Evolutionary conservation across 2,113 vertebrate species (phyloP).

Genomic region (Pelobates fuscus): DNA sequence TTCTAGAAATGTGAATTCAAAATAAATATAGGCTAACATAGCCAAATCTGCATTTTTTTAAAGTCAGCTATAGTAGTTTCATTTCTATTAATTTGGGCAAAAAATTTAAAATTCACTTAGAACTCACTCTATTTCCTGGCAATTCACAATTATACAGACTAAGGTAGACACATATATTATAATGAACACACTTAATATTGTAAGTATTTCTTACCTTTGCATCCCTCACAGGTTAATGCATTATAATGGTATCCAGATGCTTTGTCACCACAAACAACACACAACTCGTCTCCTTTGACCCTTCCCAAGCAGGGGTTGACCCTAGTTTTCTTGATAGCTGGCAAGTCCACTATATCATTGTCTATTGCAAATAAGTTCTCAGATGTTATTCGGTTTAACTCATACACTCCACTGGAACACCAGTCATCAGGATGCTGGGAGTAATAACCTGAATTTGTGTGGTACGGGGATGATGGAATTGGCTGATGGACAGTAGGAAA

Average conservation of each 20-base stretch:
- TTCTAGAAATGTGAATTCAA: too few relatives aligned
- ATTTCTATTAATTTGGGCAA: too few relatives aligned
- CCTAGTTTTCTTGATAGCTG: slow-evolving; percentile 79
- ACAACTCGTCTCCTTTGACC: slow-evolving; percentile 92
- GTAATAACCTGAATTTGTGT: slow-evolving; percentile 85
- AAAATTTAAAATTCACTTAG: too few relatives aligned
- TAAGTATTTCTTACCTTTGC: slow-evolving; percentile 84
- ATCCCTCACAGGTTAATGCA: slow-evolving; percentile 95
- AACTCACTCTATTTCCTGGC: too few relatives aligned
- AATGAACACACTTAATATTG: too few relatives aligned
- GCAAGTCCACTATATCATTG: slow-evolving; percentile 72
- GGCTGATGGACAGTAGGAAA: slow-evolving; percentile 81
- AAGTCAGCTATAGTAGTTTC: too few relatives aligned
- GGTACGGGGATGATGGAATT: slow-evolving; percentile 80
- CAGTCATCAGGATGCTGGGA: slow-evolving; percentile 86
- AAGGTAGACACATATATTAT: too few relatives aligned
- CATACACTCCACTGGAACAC: slow-evolving; percentile 83
- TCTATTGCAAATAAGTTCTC: slow-evolving; percentile 78
- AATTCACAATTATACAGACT: too few relatives aligned
- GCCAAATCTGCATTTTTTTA: too few relatives aligned
- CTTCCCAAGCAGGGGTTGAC: slow-evolving; percentile 72
- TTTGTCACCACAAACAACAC: slow-evolving; percentile 96
- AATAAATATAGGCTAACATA: too few relatives aligned
- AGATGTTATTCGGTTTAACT: slow-evolving; percentile 81
- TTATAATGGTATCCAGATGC: slow-evolving; percentile 98